Conservation (phyloP, 2,888 invertebrate species). For the Microplitis manilae region DNA sequence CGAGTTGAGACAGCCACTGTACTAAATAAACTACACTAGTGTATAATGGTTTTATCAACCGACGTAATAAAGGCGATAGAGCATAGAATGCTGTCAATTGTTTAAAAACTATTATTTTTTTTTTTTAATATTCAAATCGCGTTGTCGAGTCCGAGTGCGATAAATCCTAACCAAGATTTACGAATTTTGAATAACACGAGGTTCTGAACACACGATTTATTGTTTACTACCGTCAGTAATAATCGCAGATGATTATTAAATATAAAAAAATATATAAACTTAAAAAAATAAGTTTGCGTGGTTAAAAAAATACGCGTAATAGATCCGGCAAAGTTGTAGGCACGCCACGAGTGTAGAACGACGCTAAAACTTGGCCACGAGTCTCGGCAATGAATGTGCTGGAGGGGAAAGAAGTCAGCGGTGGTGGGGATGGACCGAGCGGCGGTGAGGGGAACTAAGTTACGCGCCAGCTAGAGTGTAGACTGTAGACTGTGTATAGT, state of each 20-base stretch:
- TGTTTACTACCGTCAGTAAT: background rate
- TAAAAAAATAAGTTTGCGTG: background rate
- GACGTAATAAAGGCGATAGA: background rate
- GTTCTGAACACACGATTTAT: background rate
- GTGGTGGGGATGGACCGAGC: constrained; percentile 39
- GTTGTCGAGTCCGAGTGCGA: no score
- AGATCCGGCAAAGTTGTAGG: constrained; percentile 64
- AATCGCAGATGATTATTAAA: background rate
- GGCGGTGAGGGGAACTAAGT: constrained; percentile 45
- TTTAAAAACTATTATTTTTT: background rate
- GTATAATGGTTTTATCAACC: background rate
- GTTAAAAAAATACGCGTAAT: constrained; percentile 59
- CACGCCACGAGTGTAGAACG: constrained; percentile 62
- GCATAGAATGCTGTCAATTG: background rate
- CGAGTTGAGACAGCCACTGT: background rate
- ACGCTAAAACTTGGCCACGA: constrained; percentile 68
- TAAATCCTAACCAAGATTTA: no score
- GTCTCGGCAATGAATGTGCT: constrained; percentile 52
- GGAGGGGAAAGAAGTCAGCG: constrained; percentile 39
- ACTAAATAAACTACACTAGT: background rate
- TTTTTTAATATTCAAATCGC: no score
- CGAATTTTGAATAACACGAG: no score
- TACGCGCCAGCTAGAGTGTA: constrained; percentile 40
- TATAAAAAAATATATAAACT: constrained; percentile 4
- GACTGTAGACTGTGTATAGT: no score